Conservation (phyloP, 53 echinoderm and acorn worm species). For the Echinarachnius parma region DNA sequence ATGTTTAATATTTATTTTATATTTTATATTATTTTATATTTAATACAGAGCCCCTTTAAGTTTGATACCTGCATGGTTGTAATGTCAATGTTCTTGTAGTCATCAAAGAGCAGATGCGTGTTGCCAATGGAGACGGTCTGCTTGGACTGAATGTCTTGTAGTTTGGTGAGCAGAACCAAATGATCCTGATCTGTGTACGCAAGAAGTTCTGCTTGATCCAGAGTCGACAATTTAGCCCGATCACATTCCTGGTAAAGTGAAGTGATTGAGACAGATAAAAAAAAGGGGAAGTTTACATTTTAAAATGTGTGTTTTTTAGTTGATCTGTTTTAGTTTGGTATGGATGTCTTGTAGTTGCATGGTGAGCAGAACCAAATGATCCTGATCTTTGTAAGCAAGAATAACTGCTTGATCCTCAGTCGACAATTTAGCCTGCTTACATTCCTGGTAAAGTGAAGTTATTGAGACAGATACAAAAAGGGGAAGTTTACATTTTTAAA, state of each 20-base stretch:
- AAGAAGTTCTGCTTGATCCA: not conserved
- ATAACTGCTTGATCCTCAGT: not conserved
- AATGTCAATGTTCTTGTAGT: slow-evolving; percentile 58
- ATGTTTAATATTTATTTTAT: too few species aligned
- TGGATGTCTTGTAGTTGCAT: slow-evolving; percentile 30
- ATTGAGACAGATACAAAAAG: too few species aligned
- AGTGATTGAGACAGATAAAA: too few species aligned
- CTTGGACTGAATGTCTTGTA: slow-evolving; percentile 34
- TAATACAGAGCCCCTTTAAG: too few species aligned
- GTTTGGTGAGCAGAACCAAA: slow-evolving; percentile 22
- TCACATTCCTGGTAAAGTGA: slow-evolving; percentile 40
- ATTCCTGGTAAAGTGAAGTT: too few species aligned
- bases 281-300: too few species aligned
- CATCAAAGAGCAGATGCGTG: slow-evolving; percentile 54
- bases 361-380: slow-evolving; percentile 30
- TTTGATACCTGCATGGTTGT: slow-evolving; percentile 65
- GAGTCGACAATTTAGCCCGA: not conserved
- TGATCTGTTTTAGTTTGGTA: too few species aligned
- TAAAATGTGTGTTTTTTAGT: too few species aligned
- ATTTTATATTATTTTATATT: too few species aligned
- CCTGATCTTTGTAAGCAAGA: slow-evolving; percentile 13
- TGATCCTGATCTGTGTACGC: slow-evolving; percentile 29
- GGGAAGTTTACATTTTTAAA: too few species aligned
- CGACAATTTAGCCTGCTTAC: not conserved
- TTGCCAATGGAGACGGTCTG: slow-evolving; percentile 56